Evolutionary conservation across 2,888 invertebrate genomes (phyloP), one percentile per base, ranked within the genome.

Genomic region (Mamestra brassicae): DNA sequence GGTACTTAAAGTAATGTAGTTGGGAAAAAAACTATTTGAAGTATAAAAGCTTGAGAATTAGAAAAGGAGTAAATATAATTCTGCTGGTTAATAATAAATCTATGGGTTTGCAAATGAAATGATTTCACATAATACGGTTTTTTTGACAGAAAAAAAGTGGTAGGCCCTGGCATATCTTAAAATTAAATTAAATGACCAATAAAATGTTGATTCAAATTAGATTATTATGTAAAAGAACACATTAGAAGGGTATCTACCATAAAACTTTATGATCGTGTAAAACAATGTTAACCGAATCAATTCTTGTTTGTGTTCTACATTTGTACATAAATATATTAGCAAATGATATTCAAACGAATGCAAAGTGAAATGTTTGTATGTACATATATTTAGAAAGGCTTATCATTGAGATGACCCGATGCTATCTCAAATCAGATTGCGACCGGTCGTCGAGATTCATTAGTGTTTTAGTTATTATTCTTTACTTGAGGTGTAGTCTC

Each of bases 361-460:
- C 64, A 55, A 78, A 76, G 66, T 74, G 11, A 83, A 71, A 81
- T 52, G 68, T 68, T 80, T 52, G 64, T 81, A 84, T 74, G 58
- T 71, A 67, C 52, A 84, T 73, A 70, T 62, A 75, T 81, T 76
- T 52, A 69, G 66, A 78, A 78, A 70, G 57, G 50, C 55, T 82
- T 82, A 85, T 80, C 83, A 73, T 80, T 74, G 71, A 75, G 80
- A 81, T 83, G 80, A 83, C 83, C 84, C 57, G 69, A 80, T 73
- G 73, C 68, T 82, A 88, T 87, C 83, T 83, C 38, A 64, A 72
- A 84, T 82, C 80, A 75, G 84, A 87, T 84, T 81, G 74, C 11
- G 74, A 88, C 88, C 77, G 74, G 88, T 88, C 70, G 45, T 62
- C 79, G 80, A 68, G 75, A 79, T 83, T 88, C 84, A 89, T 89